These are phyloP conservation scores for Epirrhoe tristata DNA, from an alignment of 2,888 invertebrate species.

Conservation along the genomic window DNA sequence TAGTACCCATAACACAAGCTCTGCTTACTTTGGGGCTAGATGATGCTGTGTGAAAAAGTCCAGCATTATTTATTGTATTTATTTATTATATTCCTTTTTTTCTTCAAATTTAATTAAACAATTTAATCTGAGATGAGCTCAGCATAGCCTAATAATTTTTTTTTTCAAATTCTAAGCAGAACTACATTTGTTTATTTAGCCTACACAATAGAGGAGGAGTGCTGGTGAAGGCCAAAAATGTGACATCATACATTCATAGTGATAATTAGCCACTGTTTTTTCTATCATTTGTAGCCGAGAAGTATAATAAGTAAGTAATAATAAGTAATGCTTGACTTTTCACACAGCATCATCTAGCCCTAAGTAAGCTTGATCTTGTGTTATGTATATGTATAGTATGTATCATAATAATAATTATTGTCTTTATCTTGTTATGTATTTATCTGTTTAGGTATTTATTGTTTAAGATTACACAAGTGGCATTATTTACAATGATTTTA, in stretches of 20 bases:
- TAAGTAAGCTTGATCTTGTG: no score
- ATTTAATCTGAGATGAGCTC: background rate
- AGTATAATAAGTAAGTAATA: no score
- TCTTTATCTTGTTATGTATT: background rate
- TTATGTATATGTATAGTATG: no score
- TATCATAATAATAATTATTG: no score
- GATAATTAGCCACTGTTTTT: conserved; percentile 57
- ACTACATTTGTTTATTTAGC: conserved; percentile 15
- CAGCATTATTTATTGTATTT: no score
- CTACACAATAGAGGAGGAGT: conserved; percentile 48
- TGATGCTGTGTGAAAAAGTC: no score
- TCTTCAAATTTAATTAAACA: no score
- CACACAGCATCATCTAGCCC: no score
- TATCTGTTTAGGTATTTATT: background rate
- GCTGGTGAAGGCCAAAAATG: conserved; percentile 56
- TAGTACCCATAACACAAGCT: no score
- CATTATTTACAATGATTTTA: background rate
- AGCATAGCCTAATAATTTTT: background rate
- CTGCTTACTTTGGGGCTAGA: no score
- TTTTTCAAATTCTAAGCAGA: background rate
- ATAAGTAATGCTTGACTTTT: no score
- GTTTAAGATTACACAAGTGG: background rate
- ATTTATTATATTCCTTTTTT: no score
- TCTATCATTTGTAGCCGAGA: conserved; percentile 7
- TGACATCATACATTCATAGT: conserved; percentile 59